Evolutionary conservation across 2,113 vertebrate genomes (phyloP).

Genomic region (Chloropsis cyanopogon): DNA sequence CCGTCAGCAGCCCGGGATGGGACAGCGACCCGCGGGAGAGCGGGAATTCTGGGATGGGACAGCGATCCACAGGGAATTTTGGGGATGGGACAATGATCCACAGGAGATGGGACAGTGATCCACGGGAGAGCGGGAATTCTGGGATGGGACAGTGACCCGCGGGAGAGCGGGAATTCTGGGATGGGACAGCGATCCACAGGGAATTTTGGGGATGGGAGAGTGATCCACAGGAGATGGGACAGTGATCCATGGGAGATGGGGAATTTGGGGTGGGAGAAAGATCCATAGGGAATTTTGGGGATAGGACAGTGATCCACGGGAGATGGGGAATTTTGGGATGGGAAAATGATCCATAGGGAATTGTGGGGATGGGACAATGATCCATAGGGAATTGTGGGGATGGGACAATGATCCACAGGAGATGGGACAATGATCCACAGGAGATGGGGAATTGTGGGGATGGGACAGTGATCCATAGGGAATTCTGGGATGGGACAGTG

Average conservation of each 20-base stretch:
- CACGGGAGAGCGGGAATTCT: neutral
- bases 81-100: too few species aligned
- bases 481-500: neutral
- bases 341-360: neutral
- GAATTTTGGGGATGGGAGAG: neutral
- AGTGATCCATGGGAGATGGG: too few species aligned
- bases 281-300: neutral
- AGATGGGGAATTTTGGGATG: neutral
- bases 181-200: neutral
- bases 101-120: too few species aligned
- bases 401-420: too few species aligned
- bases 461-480: neutral
- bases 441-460: neutral
- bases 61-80: neutral
- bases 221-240: neutral
- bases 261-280: too few species aligned
- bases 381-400: neutral
- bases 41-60: neutral
- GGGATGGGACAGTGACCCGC: neutral
- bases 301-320: neutral
- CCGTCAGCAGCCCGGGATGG: neutral
- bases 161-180: neutral
- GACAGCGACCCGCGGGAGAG: neutral
- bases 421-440: neutral
- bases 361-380: neutral